Evolutionary conservation across 2,797 vertebrate species (phyloP), one percentile per base, ranked within the genome.

Genomic region (Pseudochirops corinnae): DNA sequence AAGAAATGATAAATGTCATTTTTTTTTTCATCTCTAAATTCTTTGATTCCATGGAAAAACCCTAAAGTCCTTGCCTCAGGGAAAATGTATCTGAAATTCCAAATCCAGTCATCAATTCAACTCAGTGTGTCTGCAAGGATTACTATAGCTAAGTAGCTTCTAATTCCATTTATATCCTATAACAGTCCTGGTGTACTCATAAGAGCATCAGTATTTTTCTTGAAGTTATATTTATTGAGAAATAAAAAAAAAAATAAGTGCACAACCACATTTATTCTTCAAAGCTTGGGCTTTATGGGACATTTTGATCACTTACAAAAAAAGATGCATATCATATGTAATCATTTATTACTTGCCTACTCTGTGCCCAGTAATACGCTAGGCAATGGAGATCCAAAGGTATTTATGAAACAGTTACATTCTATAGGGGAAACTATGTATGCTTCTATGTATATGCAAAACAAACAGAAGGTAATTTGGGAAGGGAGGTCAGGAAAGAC

Each of bases 21-120:
- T 87, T 97, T 53, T 74, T 82, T 97, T 97, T 97, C 96, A 98
- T 96, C 96, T 97, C 96, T 98, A 97, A 98, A 98, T 94, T 97
- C 97, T 97, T 67, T 98, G 97, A 98, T 97, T 97, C 97, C 96
- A 94, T 92, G 95, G 96, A 98, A 98, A 97, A 96, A 97, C 96
- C 97, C 96, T 97, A 97, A 97, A 98, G 97, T 97, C 94, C 90
- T 97, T 95, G 98, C 97, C 96, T 96, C 95, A 94, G 97, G 97
- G 96, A 93, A 97, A 98, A 98, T 95, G 97, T 97, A 98, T 97
- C 97, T 97, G 97, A 56, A 50, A 98, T 93, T 57, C 74, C 74
- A 97, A 97, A 96, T 56, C 91, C 95, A 7, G 90, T 98, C 96
- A 97, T 93, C 62, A 98, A 90, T 97, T 97, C 62, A 96, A 96